Base-by-base conservation (phyloP, 2,113 vertebrate species). In the Hystrix brachyura region DNA sequence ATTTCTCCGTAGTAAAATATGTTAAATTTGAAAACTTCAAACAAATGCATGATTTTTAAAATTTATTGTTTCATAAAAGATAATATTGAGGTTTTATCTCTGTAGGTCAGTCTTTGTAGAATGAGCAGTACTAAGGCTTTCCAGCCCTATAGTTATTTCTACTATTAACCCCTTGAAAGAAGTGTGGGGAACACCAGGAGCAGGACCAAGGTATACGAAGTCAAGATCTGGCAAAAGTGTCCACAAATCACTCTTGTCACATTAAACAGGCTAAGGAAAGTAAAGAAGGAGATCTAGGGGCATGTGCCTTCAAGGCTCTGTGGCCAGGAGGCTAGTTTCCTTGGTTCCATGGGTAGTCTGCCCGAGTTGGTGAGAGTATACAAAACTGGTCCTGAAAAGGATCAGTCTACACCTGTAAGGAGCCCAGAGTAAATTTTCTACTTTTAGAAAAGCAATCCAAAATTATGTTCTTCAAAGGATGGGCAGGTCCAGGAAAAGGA, bases 11-110 rank as follows among this genome's bases (percentile, higher is more conserved):
- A 87, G 62, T 71, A 29, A 94, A 95, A 80, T 85, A 79, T 27
- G 34, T 64, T 67, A 55, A 17, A 95, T 92, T 72, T 59, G 64
- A 89, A 90, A 92, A 89, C 85, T 67, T 97, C 59, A 87, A 51
- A 87, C 80, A 83, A 83, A 69, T 38, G 65, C 38, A 59, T 21
- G 14, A 86, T 89, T 97, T 96, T 88, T 43, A 59, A 80, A 90
- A 46, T 72, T 0, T 81, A 19, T 95, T 81, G 12, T 21, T 92
- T 90, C 60, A 12, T 71, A 23, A 87, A 82, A 94, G 78, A 87
- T 17, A 78, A 90, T 12, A 60, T 18, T 17, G 67, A n/a, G 2
- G 13, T 92, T 79, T 53, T 71, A 1, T 18, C 55, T 46, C 18
- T 53, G 3, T 19, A 48, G 43, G 21, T 2, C 23, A 4, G 27